Conservation (phyloP, 2,797 vertebrate species). For the Paramormyrops hopkinsi region DNA sequence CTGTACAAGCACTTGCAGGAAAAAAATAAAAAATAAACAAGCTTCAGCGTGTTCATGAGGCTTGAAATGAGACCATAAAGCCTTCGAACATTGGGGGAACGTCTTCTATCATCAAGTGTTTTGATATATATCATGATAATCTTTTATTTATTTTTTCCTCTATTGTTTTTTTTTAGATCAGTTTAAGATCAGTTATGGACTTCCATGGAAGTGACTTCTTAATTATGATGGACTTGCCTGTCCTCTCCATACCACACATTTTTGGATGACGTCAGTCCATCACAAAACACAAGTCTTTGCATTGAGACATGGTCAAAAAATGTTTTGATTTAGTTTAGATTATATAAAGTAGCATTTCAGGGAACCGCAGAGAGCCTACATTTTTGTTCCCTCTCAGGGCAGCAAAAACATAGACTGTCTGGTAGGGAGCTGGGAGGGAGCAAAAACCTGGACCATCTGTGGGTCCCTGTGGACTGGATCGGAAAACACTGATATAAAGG, state of each 20-base stretch:
- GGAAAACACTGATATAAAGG: not conserved
- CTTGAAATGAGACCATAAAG: constrained; percentile 2
- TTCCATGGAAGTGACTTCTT: not conserved
- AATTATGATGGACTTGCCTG: not conserved
- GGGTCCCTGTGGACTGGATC: not conserved
- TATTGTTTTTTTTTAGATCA: not conserved
- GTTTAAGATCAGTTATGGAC: not conserved
- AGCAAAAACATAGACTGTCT: not conserved
- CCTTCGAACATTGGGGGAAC: not conserved
- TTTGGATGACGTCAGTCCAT: not conserved
- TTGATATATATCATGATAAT: not conserved
- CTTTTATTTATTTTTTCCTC: not conserved
- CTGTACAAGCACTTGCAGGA: not conserved
- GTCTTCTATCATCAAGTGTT: not conserved
- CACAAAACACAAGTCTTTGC: not conserved
- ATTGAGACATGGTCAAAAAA: not conserved
- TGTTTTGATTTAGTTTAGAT: not conserved
- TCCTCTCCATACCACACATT: not conserved
- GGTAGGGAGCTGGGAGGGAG: not conserved
- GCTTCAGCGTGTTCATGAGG: not conserved
- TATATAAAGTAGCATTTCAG: not conserved
- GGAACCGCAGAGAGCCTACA: not conserved
- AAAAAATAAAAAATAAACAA: not conserved
- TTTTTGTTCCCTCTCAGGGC: not conserved
- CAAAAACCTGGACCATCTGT: not conserved